Conservation (phyloP, 1,140 invertebrate genomes). For the Tetranychus cinnabarinus region DNA sequence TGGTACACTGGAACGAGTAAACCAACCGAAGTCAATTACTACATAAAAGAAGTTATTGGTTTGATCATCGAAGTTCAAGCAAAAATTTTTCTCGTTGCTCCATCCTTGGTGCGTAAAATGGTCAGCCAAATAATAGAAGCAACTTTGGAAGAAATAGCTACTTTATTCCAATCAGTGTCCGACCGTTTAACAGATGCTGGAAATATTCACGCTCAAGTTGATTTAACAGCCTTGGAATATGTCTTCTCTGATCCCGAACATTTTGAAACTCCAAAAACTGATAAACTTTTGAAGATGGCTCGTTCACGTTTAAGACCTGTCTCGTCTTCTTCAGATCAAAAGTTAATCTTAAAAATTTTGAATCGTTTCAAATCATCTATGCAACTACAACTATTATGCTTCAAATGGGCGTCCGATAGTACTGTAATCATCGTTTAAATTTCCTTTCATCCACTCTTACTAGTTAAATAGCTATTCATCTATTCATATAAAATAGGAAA, state of each 20-base stretch:
- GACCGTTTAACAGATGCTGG: slow-evolving; percentile 3
- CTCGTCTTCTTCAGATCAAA: background rate
- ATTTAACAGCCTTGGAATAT: slow-evolving; percentile 11
- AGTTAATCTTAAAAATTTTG: background rate
- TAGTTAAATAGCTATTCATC: too few relatives aligned
- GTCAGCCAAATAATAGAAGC: slow-evolving; percentile 65
- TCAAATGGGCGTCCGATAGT: slow-evolving; percentile 9
- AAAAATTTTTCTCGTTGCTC: slow-evolving; percentile 63
- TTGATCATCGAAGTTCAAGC: slow-evolving; percentile 77
- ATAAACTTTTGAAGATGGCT: background rate
- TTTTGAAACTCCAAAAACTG: background rate
- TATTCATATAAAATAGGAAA: too few relatives aligned
- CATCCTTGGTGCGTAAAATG: slow-evolving; percentile 43
- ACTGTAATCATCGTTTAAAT: slow-evolving; percentile 4
- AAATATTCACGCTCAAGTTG: slow-evolving; percentile 11
- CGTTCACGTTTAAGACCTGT: background rate
- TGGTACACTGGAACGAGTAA: background rate
- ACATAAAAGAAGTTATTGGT: slow-evolving; percentile 73
- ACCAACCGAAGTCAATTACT: slow-evolving; percentile 44
- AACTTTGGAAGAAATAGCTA: slow-evolving; percentile 48
- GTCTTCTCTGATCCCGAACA: slow-evolving; percentile 5
- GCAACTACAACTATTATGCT: slow-evolving; percentile 10
- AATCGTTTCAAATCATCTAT: slow-evolving; percentile 5
- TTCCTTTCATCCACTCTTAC: background rate
- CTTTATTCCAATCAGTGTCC: background rate